phyloP scores from a whole-genome alignment of 2,888 invertebrate species.

The Zhuqinia jingwanae region DNA sequence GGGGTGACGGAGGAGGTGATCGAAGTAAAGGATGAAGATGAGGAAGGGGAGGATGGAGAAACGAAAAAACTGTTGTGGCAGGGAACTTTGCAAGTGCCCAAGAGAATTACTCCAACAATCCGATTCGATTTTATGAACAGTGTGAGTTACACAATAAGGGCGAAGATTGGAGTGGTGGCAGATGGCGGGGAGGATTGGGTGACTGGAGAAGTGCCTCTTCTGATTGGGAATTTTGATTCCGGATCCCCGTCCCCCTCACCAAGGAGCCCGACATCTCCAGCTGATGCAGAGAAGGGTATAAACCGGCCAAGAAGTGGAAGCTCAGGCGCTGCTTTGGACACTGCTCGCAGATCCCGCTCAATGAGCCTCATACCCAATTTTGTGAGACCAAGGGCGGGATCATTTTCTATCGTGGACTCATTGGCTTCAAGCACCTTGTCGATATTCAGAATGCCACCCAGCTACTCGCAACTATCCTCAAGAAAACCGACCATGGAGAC shows the following conservation, averaged over 20 bases:
- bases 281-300: too few species aligned
- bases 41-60: too few species aligned
- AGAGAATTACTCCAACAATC: neutral
- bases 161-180: neutral
- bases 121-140: slow-evolving; percentile 21
- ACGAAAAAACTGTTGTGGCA: neutral
- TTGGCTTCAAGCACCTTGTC: neutral
- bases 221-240: slow-evolving; percentile 13
- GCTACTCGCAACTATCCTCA: slow-evolving; percentile 9
- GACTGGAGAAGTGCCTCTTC: neutral
- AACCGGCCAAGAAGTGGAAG: too few species aligned
- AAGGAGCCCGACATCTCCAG: too few species aligned
- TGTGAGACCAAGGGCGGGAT: neutral
- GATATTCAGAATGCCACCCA: slow-evolving; percentile 18
- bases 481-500: slow-evolving; percentile 28
- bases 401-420: neutral
- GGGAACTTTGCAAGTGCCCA: neutral
- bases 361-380: neutral
- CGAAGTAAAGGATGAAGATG: neutral
- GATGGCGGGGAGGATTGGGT: neutral
- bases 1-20: neutral
- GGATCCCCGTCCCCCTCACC: too few species aligned
- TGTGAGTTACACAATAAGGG: slow-evolving; percentile 21
- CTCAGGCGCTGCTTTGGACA: too few species aligned
- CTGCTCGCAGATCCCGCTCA: neutral